phyloP scores from a whole-genome alignment of 2,113 vertebrate genomes.

The Crotophaga sulcirostris region DNA sequence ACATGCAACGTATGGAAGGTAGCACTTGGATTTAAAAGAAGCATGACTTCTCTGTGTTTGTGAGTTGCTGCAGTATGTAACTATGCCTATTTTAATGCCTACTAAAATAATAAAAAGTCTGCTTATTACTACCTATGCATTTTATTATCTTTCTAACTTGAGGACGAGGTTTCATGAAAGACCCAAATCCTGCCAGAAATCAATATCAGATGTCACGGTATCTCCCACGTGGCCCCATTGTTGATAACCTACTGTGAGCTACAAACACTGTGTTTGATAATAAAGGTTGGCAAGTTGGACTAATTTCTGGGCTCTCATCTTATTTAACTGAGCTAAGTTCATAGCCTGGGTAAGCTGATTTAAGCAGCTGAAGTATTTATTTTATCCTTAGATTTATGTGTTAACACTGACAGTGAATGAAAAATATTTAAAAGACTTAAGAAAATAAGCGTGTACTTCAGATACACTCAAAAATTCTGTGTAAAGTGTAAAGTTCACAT shows the following conservation, averaged over 20 bases:
- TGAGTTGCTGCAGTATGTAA: background rate
- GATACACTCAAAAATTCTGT: background rate
- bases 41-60: background rate
- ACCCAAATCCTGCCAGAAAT: slow-evolving; percentile 16
- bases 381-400: background rate
- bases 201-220: background rate
- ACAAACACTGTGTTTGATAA: slow-evolving; percentile 29
- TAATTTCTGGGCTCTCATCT: slow-evolving; percentile 1
- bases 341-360: background rate
- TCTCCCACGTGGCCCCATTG: background rate
- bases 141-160: background rate
- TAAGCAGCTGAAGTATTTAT: background rate
- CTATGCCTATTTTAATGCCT: background rate
- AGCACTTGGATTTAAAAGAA: background rate
- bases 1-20: background rate
- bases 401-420: background rate
- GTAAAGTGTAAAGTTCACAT: background rate
- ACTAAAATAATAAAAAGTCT: background rate
- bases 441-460: background rate
- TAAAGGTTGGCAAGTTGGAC: background rate
- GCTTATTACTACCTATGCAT: background rate
- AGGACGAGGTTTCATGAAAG: background rate
- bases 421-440: background rate
- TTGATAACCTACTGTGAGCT: slow-evolving; percentile 23
- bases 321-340: background rate